A percentile compares a stretch with the other conserved stretches of the same genome.
Evolutionary conservation across 1,140 invertebrate species (phyloP).

Genomic region (Formica selysi): DNA sequence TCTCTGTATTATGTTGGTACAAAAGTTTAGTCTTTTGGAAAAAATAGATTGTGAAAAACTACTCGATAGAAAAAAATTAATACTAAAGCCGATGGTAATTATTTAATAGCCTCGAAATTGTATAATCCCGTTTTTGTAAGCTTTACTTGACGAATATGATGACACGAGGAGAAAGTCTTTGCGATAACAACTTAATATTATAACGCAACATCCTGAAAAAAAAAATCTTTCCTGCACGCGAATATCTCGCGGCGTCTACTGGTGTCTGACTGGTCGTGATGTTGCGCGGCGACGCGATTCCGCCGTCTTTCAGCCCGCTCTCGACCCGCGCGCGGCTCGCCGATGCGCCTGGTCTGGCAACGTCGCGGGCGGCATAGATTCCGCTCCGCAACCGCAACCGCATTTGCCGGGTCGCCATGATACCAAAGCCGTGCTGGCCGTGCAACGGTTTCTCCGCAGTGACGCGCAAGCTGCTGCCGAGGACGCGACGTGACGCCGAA

Average conservation of each 20-base stretch:
- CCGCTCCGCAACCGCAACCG: slow-evolving; percentile 83
- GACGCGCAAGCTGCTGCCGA: slow-evolving; percentile 80
- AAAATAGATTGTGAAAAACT: too few relatives aligned
- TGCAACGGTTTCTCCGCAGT: slow-evolving; percentile 83
- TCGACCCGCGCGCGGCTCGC: slow-evolving; percentile 32
- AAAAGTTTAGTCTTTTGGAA: too few relatives aligned
- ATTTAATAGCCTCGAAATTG: too few relatives aligned
- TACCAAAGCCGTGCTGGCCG: slow-evolving; percentile 67
- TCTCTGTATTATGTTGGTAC: too few relatives aligned
- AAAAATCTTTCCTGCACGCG: neutral
- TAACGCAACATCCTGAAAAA: too few relatives aligned
- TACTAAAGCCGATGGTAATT: too few relatives aligned
- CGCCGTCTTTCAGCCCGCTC: slow-evolving; percentile 63
- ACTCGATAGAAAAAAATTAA: too few relatives aligned
- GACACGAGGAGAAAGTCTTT: neutral
- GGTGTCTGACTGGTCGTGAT: neutral
- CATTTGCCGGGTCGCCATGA: slow-evolving; percentile 74
- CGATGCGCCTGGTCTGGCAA: slow-evolving; percentile 68
- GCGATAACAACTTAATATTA: too few relatives aligned
- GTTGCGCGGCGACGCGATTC: slow-evolving; percentile 52
- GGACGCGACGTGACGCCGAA: slow-evolving; percentile 59
- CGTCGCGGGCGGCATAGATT: slow-evolving; percentile 78
- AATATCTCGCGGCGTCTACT: slow-evolving; percentile 12
- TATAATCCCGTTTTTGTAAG: too few relatives aligned
- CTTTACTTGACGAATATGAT: neutral